Conservation (phyloP, 2,888 invertebrate genomes). For the Aspidiotus rigidus region DNA sequence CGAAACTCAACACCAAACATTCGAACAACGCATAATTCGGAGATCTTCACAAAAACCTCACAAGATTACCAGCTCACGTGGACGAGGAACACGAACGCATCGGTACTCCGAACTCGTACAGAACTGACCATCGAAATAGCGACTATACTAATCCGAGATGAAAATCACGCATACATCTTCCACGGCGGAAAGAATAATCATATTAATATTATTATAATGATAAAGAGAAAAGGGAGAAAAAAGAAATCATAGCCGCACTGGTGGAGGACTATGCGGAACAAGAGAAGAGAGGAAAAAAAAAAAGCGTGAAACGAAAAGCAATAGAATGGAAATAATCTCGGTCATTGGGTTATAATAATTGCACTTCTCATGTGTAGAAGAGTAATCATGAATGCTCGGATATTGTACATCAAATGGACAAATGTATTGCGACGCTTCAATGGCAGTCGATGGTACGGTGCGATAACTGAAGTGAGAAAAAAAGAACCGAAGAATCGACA, state of each 20-base stretch:
- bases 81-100: background rate
- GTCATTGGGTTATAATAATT: constrained; percentile 33
- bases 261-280: background rate
- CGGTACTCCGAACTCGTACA: background rate
- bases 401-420: constrained; percentile 2
- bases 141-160: background rate
- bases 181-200: background rate
- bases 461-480: too few species aligned
- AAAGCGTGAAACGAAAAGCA: constrained; percentile 22
- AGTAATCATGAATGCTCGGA: constrained; percentile 21
- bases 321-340: constrained; percentile 24
- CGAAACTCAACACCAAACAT: too few species aligned
- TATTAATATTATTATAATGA: background rate
- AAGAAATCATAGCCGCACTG: background rate
- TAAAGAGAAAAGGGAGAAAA: background rate
- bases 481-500: too few species aligned
- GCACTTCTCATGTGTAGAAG: constrained; percentile 19
- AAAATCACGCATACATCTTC: background rate
- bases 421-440: too few species aligned
- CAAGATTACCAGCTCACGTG: too few species aligned
- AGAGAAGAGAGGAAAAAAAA: constrained; percentile 10
- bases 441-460: too few species aligned
- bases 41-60: too few species aligned
- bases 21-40: too few species aligned
- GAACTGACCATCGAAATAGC: too few species aligned